These are phyloP conservation scores for Pseudonaja textilis DNA, from an alignment of 2,113 vertebrate species.

Conservation along the genomic window DNA sequence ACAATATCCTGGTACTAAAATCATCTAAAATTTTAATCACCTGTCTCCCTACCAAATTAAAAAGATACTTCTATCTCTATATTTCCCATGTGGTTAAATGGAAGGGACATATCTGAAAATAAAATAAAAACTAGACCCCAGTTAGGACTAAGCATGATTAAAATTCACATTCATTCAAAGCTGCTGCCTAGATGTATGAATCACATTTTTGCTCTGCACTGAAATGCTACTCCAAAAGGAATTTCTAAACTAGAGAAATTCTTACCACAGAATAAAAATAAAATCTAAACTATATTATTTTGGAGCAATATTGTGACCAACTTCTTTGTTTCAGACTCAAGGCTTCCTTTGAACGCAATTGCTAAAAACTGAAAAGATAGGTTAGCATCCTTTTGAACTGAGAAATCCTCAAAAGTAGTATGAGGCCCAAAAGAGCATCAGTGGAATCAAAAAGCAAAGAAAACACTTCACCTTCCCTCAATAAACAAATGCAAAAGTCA, in stretches of 20 bases:
- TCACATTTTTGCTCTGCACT: neutral
- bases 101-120: neutral
- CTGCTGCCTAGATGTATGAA: neutral
- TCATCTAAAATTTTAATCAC: neutral
- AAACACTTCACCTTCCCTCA: neutral
- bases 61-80: neutral
- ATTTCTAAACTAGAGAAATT: neutral
- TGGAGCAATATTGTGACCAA: neutral
- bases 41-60: neutral
- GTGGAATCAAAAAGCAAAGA: neutral
- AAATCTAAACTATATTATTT: neutral
- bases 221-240: neutral
- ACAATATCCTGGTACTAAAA: neutral
- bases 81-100: neutral
- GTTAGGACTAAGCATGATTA: neutral
- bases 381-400: neutral
- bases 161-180: neutral
- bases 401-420: neutral
- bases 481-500: neutral
- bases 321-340: neutral
- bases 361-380: neutral
- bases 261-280: neutral
- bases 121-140: neutral
- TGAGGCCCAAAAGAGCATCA: neutral
- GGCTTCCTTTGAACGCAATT: neutral